These are phyloP conservation scores for Goniozus legneri DNA, from an alignment of 1,140 invertebrate species.

Conservation along the genomic window DNA sequence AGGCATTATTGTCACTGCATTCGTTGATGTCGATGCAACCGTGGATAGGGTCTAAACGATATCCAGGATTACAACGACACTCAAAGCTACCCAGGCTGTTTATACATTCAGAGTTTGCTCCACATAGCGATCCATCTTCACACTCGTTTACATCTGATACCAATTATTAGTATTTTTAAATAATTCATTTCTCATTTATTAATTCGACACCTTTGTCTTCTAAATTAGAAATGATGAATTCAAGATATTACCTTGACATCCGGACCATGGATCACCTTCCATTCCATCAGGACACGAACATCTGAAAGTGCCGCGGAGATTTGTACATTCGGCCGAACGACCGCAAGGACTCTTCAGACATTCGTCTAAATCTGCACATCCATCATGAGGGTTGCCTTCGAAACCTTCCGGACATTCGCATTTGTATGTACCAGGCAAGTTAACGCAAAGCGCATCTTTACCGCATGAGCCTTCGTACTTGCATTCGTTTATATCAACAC, in stretches of 20 bases:
- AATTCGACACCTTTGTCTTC: not conserved
- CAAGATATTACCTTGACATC: conserved; percentile 63
- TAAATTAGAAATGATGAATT: not conserved
- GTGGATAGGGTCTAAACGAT: conserved; percentile 43
- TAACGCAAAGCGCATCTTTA: conserved; percentile 72
- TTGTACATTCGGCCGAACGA: conserved; percentile 68
- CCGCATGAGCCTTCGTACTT: conserved; percentile 70
- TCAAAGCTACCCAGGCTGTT: conserved; percentile 57
- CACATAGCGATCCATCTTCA: conserved; percentile 53
- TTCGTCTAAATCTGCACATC: conserved; percentile 69
- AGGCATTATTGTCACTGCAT: conserved; percentile 57
- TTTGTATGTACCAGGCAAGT: conserved; percentile 71
- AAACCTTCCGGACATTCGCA: conserved; percentile 82
- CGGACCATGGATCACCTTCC: conserved; percentile 68
- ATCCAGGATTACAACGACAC: conserved; percentile 56
- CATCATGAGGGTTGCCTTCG: conserved; percentile 69
- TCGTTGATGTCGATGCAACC: conserved; percentile 58
- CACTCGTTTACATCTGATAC: conserved; percentile 63
- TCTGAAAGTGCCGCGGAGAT: conserved; percentile 68
- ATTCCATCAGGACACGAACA: conserved; percentile 76
- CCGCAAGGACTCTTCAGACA: conserved; percentile 69
- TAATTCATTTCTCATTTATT: not conserved
- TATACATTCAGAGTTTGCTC: conserved; percentile 54
- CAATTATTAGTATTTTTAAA: conserved; percentile 7
- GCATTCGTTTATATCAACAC: conserved; percentile 83